These are phyloP conservation scores for Philopedon plagiatum DNA, from an alignment of 2,888 invertebrate genomes.

Conservation along the genomic window DNA sequence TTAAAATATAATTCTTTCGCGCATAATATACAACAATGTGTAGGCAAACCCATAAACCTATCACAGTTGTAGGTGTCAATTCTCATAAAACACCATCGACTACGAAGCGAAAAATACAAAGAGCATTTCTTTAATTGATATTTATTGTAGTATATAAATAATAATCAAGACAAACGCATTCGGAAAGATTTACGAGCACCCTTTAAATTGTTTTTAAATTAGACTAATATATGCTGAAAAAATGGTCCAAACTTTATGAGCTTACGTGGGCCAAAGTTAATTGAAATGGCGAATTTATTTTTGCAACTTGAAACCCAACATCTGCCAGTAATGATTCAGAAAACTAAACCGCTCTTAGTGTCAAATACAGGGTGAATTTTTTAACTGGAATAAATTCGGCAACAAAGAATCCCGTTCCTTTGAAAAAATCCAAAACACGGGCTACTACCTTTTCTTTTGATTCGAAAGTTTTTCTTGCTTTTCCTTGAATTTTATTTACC, in stretches of 20 bases:
- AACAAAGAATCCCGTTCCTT: no score
- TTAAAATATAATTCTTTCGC: not conserved
- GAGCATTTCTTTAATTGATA: constrained; percentile 36
- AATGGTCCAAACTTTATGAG: constrained; percentile 23
- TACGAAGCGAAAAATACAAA: constrained; percentile 9
- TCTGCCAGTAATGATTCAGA: constrained; percentile 23
- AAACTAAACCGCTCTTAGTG: constrained; percentile 6
- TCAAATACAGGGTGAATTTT: no score
- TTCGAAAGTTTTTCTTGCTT: no score
- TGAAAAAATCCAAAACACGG: no score
- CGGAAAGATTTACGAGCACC: constrained; percentile 18
- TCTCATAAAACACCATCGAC: constrained; percentile 36
- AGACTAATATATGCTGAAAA: constrained; percentile 33
- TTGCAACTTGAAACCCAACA: constrained; percentile 32
- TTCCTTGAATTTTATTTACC: no score
- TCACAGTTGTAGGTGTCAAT: constrained; percentile 34
- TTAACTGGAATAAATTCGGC: no score
- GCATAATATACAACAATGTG: not conserved
- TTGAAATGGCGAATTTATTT: constrained; percentile 33
- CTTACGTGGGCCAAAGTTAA: constrained; percentile 38
- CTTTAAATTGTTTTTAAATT: constrained; percentile 41
- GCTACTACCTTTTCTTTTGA: no score
- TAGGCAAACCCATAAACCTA: constrained; percentile 31
- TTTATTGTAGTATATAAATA: constrained; percentile 40
- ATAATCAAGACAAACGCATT: constrained; percentile 28